A percentile compares a stretch with the other conserved stretches of the same genome.
Conservation (phyloP, 2,797 vertebrate species). For the Phoeniculus purpureus region DNA sequence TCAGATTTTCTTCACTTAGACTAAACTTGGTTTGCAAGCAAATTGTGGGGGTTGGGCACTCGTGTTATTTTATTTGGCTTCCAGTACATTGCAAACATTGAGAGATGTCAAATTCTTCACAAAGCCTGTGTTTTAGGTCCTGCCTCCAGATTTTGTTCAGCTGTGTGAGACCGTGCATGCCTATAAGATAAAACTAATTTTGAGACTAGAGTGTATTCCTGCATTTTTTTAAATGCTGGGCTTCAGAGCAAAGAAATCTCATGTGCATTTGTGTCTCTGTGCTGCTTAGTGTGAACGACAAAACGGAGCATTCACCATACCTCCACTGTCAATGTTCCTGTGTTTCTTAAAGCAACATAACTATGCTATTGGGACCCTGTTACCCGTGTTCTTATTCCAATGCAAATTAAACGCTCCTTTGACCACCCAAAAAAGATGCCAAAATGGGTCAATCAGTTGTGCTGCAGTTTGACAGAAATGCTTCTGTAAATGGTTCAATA, state of each 20-base stretch:
- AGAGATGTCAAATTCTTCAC: neutral
- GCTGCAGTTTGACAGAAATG: neutral
- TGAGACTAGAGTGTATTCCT: slow-evolving; percentile 17
- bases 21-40: neutral
- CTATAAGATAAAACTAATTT: neutral
- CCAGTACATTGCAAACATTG: neutral
- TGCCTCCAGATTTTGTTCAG: slow-evolving; percentile 23
- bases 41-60: neutral
- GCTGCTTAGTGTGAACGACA: slow-evolving; percentile 35
- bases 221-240: slow-evolving; percentile 32
- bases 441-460: neutral
- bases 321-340: neutral
- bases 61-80: neutral
- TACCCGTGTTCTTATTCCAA: neutral
- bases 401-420: neutral
- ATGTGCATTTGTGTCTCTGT: slow-evolving; percentile 16
- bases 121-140: neutral
- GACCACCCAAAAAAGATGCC: neutral
- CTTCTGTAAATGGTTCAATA: neutral
- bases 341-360: slow-evolving; percentile 5
- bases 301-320: neutral
- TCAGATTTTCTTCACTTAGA: neutral
- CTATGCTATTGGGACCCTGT: neutral
- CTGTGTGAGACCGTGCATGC: slow-evolving; percentile 49
- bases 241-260: slow-evolving; percentile 39